phyloP scores from a whole-genome alignment of 2,113 vertebrate genomes.

The Psilopsiagon aurifrons region DNA sequence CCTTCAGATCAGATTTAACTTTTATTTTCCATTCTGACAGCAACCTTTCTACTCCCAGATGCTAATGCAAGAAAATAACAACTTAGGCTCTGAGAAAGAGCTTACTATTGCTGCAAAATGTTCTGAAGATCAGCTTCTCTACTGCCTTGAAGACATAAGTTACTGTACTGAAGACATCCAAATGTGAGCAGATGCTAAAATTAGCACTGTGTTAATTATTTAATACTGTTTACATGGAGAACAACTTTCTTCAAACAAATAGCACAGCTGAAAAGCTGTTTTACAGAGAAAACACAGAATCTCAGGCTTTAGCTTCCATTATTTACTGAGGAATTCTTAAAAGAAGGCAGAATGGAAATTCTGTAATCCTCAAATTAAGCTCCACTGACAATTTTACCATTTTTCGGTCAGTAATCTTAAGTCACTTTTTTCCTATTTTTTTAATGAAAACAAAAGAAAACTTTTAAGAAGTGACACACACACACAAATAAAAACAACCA shows the following conservation, averaged over 20 bases:
- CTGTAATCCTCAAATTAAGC: neutral
- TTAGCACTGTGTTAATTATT: constrained; percentile 17
- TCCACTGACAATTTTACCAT: neutral
- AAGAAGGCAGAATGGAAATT: neutral
- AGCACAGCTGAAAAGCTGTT: neutral
- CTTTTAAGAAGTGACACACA: neutral
- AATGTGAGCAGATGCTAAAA: constrained; percentile 18
- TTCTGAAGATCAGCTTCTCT: neutral
- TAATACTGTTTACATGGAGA: neutral
- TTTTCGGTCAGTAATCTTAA: neutral
- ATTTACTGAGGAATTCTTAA: neutral
- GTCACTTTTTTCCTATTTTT: neutral
- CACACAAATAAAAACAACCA: neutral
- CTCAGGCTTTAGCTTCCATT: neutral
- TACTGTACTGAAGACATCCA: neutral
- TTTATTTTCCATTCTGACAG: neutral
- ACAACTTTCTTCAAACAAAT: neutral
- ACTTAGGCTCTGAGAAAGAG: neutral
- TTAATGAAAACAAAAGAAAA: constrained; percentile 7
- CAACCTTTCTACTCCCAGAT: neutral
- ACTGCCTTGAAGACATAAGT: neutral
- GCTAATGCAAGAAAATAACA: neutral
- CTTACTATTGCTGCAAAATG: neutral
- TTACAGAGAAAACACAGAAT: neutral
- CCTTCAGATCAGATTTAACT: neutral